A percentile compares a stretch with the other conserved stretches of the same genome.
Evolutionary conservation across 2,797 vertebrate species (phyloP).

Genomic region (Paramormyrops hopkinsi): DNA sequence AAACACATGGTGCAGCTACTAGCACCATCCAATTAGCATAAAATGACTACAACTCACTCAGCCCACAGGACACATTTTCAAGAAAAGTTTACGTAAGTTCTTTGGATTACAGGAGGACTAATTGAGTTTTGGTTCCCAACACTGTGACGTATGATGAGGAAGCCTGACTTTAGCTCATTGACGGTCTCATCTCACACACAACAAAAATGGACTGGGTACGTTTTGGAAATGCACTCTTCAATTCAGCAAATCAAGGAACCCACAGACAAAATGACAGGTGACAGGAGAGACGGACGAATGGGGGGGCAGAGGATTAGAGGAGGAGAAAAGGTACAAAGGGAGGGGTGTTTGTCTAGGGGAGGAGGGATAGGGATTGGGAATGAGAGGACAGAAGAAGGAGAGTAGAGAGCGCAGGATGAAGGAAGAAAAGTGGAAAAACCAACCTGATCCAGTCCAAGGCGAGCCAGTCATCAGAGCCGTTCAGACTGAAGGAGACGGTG

Average conservation of each 20-base stretch:
- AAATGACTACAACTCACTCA: not conserved
- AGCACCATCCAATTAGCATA: not conserved
- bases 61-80: not conserved
- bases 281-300: conserved; percentile 33
- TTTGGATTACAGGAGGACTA: not conserved
- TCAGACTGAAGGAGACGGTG: conserved; percentile 78
- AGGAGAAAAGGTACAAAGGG: not conserved
- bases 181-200: not conserved
- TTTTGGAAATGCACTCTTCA: not conserved
- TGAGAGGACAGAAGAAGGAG: not conserved
- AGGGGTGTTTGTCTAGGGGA: not conserved
- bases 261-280: conserved; percentile 23
- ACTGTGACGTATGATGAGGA: not conserved
- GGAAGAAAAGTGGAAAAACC: conserved; percentile 34
- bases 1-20: not conserved
- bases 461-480: conserved; percentile 82
- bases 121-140: not conserved
- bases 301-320: conserved; percentile 41
- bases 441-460: conserved; percentile 91
- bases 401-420: not conserved
- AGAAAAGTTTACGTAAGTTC: not conserved
- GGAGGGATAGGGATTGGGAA: not conserved
- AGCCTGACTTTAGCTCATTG: not conserved
- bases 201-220: not conserved
- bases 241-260: not conserved